phyloP scores from a whole-genome alignment of 1,140 invertebrate species.

The Drosophila dunni region DNA sequence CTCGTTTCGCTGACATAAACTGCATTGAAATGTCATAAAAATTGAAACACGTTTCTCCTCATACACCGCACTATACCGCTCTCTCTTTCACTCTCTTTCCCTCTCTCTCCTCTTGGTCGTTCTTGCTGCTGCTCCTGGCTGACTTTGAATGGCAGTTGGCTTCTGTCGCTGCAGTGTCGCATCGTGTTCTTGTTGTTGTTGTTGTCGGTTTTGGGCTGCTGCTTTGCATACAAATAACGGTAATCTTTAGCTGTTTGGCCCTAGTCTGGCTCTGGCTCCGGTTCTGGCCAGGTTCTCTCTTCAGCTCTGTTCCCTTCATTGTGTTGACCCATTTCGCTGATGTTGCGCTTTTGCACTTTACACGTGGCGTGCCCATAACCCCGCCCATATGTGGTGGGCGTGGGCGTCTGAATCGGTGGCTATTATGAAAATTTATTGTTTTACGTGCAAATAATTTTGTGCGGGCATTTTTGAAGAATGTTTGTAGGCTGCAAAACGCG shows the following conservation, averaged over 20 bases:
- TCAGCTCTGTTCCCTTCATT: constrained; percentile 4
- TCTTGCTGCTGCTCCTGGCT: constrained; percentile 32
- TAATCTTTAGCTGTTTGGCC: constrained; percentile 61
- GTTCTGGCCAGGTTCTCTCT: background rate
- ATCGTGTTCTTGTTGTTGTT: constrained; percentile 30
- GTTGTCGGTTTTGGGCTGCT: constrained; percentile 53
- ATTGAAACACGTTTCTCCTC: constrained; percentile 72
- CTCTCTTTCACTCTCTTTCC: constrained; percentile 26
- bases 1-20: constrained; percentile 77
- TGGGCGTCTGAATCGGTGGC: constrained; percentile 17
- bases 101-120: constrained; percentile 14
- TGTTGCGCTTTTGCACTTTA: constrained; percentile 71
- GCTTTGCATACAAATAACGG: constrained; percentile 79
- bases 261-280: constrained; percentile 5
- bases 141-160: constrained; percentile 61
- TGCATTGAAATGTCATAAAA: constrained; percentile 83
- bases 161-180: constrained; percentile 51
- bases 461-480: constrained; percentile 40
- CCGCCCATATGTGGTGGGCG: constrained; percentile 28
- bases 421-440: constrained; percentile 77
- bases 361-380: constrained; percentile 49
- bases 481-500: background rate
- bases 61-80: constrained; percentile 6
- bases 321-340: constrained; percentile 60
- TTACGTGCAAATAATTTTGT: constrained; percentile 64